phyloP scores from a whole-genome alignment of 2,888 invertebrate species.

The Alviniconcha strummeri region DNA sequence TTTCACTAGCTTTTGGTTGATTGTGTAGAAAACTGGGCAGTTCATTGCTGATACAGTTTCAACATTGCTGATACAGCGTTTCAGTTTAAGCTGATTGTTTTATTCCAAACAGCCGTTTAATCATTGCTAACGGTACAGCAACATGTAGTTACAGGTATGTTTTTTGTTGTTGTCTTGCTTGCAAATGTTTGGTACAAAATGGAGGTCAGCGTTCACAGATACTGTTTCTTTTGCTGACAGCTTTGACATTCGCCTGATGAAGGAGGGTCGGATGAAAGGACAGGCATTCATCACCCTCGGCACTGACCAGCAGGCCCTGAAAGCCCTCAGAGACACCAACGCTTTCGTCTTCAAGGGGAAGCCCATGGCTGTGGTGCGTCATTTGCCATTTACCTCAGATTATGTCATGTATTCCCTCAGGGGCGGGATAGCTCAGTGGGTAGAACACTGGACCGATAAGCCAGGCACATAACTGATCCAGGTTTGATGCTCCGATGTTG shows the following conservation, averaged over 20 bases:
- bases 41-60: too few species aligned
- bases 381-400: background rate
- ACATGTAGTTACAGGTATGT: background rate
- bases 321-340: slow-evolving; percentile 89
- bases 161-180: too few species aligned
- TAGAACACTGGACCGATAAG: too few species aligned
- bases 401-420: background rate
- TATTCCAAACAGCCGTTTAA: background rate
- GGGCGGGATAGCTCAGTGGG: too few species aligned
- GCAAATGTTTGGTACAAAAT: too few species aligned
- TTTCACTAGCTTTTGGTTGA: too few species aligned
- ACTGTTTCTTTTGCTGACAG: slow-evolving; percentile 28
- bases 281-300: slow-evolving; percentile 94
- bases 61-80: too few species aligned
- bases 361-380: slow-evolving; percentile 85
- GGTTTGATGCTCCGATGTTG: too few species aligned
- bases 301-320: slow-evolving; percentile 81
- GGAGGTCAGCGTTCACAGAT: too few species aligned
- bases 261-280: slow-evolving; percentile 96
- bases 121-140: background rate
- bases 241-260: slow-evolving; percentile 87
- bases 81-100: too few species aligned
- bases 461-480: too few species aligned
- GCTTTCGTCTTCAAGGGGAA: slow-evolving; percentile 90
- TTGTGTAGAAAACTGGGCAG: too few species aligned